phyloP scores from a whole-genome alignment of 2,113 vertebrate species.

The Antidorcas marsupialis region DNA sequence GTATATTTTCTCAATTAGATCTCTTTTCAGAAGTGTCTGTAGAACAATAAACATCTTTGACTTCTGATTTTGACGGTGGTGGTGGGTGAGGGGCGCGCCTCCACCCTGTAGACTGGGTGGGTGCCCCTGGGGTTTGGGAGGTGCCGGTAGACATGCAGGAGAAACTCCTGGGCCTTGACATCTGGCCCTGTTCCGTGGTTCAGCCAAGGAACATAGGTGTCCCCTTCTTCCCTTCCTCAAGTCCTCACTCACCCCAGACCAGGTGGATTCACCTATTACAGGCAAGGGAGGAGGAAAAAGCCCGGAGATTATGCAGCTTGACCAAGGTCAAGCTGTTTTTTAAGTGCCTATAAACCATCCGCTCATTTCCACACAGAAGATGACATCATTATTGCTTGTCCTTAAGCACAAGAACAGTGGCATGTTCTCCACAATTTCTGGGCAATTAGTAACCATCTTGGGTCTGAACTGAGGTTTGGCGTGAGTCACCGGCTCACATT shows the following conservation, averaged over 20 bases:
- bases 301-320: fast-evolving
- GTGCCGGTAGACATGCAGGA: fast-evolving
- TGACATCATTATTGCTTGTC: background rate
- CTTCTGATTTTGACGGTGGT: constrained; percentile 54
- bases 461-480: background rate
- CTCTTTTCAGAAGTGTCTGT: constrained; percentile 74
- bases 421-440: background rate
- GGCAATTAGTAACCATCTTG: background rate
- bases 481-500: background rate
- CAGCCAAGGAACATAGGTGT: fast-evolving
- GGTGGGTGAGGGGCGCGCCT: fast-evolving
- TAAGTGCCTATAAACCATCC: background rate
- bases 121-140: fast-evolving
- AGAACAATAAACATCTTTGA: constrained; percentile 81
- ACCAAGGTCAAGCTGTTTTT: background rate
- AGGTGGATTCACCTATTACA: background rate
- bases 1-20: constrained; percentile 88
- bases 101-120: background rate
- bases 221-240: no score
- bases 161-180: background rate
- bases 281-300: background rate
- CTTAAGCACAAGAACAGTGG: background rate
- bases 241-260: background rate
- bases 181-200: background rate
- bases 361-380: background rate